phyloP scores from a whole-genome alignment of 2,888 invertebrate species.

The Podabrus alpinus region DNA sequence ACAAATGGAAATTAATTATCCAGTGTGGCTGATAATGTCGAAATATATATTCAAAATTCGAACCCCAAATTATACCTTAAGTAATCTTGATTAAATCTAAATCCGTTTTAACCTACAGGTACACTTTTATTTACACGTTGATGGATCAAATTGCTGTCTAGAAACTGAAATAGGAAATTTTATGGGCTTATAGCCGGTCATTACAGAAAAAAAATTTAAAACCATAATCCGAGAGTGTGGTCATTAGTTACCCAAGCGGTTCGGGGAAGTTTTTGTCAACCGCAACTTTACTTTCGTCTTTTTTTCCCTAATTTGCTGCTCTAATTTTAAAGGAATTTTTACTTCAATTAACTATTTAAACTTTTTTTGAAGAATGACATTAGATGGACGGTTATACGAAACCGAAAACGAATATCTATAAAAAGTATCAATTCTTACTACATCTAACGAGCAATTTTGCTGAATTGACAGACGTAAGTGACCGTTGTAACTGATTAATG shows the following conservation, averaged over 20 bases:
- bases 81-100: background rate
- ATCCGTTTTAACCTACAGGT: background rate
- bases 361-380: background rate
- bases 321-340: background rate
- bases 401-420: background rate
- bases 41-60: slow-evolving; percentile 3
- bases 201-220: background rate
- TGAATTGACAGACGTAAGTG: background rate
- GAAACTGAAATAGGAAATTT: background rate
- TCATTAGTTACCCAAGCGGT: background rate
- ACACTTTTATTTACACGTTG: background rate
- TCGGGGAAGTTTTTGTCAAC: background rate
- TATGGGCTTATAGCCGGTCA: background rate
- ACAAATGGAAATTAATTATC: slow-evolving; percentile 8
- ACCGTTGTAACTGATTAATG: background rate
- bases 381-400: background rate
- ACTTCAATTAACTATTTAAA: background rate
- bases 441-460: background rate
- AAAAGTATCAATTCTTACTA: background rate
- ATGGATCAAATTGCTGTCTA: background rate
- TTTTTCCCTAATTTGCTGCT: background rate
- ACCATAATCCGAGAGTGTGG: background rate
- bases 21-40: background rate
- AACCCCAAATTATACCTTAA: background rate
- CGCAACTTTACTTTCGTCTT: background rate